Evolutionary conservation across 2,888 invertebrate genomes (phyloP).

Genomic region (Nycteola revayana): DNA sequence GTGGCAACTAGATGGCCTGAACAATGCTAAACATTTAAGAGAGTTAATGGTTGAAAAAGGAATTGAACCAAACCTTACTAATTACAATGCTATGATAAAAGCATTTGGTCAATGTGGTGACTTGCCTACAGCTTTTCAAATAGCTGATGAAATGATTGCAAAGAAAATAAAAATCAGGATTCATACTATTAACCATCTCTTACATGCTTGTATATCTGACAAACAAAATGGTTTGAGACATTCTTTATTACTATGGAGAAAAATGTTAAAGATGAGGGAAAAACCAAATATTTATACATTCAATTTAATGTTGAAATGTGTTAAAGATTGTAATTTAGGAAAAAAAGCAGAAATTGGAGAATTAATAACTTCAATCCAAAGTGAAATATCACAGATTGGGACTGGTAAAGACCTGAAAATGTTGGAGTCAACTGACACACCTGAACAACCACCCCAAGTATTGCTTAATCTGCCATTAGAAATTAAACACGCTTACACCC

Average conservation of each 20-base stretch:
- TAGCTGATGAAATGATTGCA: constrained; percentile 92
- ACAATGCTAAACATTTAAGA: constrained; percentile 85
- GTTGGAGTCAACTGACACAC: constrained; percentile 1
- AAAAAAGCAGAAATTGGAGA: constrained; percentile 81
- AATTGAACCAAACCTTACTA: constrained; percentile 86
- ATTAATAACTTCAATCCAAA: constrained; percentile 58
- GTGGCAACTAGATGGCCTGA: constrained; percentile 85
- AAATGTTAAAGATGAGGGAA: constrained; percentile 85
- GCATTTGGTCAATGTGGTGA: constrained; percentile 94
- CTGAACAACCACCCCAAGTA: constrained; percentile 11
- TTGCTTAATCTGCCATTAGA: constrained; percentile 10
- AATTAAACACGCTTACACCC: no score
- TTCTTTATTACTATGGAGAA: constrained; percentile 92
- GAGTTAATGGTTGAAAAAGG: constrained; percentile 86
- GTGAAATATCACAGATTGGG: constrained; percentile 33
- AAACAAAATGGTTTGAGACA: constrained; percentile 90
- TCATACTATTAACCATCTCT: constrained; percentile 89
- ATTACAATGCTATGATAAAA: constrained; percentile 95
- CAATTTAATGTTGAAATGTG: constrained; percentile 90
- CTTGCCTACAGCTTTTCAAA: constrained; percentile 87
- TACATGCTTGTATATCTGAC: constrained; percentile 93
- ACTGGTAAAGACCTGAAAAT: constrained; percentile 10
- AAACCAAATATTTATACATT: constrained; percentile 88
- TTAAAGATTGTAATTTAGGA: constrained; percentile 91
- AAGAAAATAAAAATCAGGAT: constrained; percentile 83